Base-by-base conservation (phyloP, 2,113 vertebrate species). In the Alligator sinensis region DNA sequence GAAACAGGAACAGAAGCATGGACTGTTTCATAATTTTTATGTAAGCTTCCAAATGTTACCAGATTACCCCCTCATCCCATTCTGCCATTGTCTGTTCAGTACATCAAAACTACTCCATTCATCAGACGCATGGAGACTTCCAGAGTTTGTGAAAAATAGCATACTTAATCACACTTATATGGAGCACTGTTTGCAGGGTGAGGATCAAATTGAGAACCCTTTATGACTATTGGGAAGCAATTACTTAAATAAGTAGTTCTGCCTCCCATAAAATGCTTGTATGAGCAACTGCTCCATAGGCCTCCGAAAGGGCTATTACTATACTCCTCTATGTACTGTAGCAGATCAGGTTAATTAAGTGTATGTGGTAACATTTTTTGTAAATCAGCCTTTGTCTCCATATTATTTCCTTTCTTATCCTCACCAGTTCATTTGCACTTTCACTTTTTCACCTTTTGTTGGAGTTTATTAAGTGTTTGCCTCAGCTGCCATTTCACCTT, bases 361-460 rank as follows among this genome's bases (percentile, higher is more conserved):
- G 47, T 9, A 47, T 3, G 47, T 47, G 47, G 47, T 47, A 47
- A 22, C 90, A 58, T 4, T 59, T 27, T 12, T 72, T 10, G 22
- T 74, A 91, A 90, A 70, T 22, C 2, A 17, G 4, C 22, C 27
- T 59, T 2, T 64, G 1, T 57, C 4, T 70, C 13, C 55, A 21
- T 22, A 64, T 61, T 78, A 8, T n/a, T 11, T 28, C 60, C 27
- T 2, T 90, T 80, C 58, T 34, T 83, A 76, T 64, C 77, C 91
- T 64, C 63, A 77, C 55, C 82, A 66, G 34, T 62, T 91, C 3
- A 57, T 3, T 72, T 86, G 38, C 58, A 64, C 79, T 85, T 92
- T 84, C 9, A 91, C 87, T 89, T 95, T 96, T 87, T 91, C 68
- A 89, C 92, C 38, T 27, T 83, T 3, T 92, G 82, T 87, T 47